Percentiles rank a stretch among this genome's conserved stretches.
phyloP scores from a whole-genome alignment of 1,140 invertebrate genomes.

The Diachasmimorpha longicaudata region DNA sequence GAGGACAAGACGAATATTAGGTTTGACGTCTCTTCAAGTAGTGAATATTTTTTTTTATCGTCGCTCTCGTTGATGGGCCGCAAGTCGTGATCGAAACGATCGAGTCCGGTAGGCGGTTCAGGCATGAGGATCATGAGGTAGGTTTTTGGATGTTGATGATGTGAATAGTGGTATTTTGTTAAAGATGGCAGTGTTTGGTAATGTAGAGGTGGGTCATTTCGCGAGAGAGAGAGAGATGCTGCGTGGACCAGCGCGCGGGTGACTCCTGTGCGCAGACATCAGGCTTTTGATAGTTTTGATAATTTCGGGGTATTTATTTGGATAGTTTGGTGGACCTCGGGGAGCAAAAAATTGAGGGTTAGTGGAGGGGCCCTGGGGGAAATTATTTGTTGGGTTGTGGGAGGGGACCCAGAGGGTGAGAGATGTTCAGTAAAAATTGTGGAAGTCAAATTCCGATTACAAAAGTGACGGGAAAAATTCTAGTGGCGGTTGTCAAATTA shows the following conservation, averaged over 20 bases:
- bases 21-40: too few species aligned
- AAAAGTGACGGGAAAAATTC: too few species aligned
- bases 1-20: not conserved
- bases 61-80: too few species aligned
- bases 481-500: too few species aligned
- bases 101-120: not conserved
- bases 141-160: conserved; percentile 39
- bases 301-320: not conserved
- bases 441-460: too few species aligned
- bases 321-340: not conserved
- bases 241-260: conserved; percentile 31
- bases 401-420: too few species aligned
- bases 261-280: not conserved
- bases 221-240: conserved; percentile 35
- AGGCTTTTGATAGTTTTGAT: not conserved
- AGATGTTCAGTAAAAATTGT: too few species aligned
- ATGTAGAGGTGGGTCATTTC: conserved; percentile 28
- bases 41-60: too few species aligned
- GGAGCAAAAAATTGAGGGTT: too few species aligned
- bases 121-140: not conserved
- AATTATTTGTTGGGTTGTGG: too few species aligned
- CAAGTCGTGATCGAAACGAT: not conserved
- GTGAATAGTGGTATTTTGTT: not conserved
- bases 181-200: conserved; percentile 33
- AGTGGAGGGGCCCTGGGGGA: too few species aligned